Base-by-base conservation (phyloP, 2,113 vertebrate genomes). In the Peromyscus californicus region DNA sequence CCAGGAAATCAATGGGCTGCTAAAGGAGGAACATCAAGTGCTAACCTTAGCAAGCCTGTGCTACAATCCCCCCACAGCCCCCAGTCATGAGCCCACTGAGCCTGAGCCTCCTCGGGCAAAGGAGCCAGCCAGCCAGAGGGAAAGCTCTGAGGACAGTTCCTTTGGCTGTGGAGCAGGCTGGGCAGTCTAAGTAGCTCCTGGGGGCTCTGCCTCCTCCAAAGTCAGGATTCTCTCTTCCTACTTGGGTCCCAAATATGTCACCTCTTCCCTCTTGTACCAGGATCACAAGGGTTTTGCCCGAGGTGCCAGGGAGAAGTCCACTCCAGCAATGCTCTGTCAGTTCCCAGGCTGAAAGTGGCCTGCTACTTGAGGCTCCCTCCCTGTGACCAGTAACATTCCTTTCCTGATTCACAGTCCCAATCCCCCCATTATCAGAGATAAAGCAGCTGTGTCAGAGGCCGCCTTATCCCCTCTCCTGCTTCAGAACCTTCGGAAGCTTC, bases 41-140 rank as follows among this genome's bases (percentile, higher is more conserved):
- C 95, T n/a, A n/a, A n/a, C 85, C 90, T 92, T 65, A 36, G 67
- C 84, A 45, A 88, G 83, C 63, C 63, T 79, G 26, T 91, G 63
- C 89, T 76, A 8, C 51, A 51, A 9, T 54, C 24, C 16, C 59
- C n/a, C 59, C 15, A 2, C 5, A 54, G 51, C 39, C n/a, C n/a
- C 1, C 33, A 89, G 63, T 42, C 51, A 59, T 67, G 67, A 83
- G 72, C 69, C 86, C 89, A 75, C 95, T 97, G 72, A 89, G 61
- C 92, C 67, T 76, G 78, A 86, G 92, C 88, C 90, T 96, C 85
- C 91, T 67, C 93, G 92, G 87, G 89, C 91, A 88, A 72, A 92
- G 67, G 93, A 96, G 90, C 76, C 48, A 86, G 75, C 74, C 95
- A 94, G 74, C 92, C 91, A 95, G 89, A 7, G 31, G 7, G 72